phyloP scores from a whole-genome alignment of 2,113 vertebrate species.

The Hassar affinis region DNA sequence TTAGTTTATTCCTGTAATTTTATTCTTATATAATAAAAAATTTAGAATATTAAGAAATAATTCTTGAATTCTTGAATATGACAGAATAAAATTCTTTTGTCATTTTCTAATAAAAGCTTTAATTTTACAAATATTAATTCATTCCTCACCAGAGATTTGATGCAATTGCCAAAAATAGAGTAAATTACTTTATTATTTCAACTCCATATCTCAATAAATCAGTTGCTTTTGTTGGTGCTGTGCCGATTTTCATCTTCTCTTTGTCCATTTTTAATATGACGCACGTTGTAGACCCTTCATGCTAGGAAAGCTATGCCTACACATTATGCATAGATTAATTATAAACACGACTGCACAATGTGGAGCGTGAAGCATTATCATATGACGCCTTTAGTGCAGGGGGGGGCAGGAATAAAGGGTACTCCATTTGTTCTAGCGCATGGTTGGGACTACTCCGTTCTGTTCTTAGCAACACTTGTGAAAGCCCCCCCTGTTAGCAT shows the following conservation, averaged over 20 bases:
- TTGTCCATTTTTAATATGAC: not conserved
- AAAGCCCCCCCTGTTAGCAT: conserved; percentile 51
- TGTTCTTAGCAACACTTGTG: conserved; percentile 59
- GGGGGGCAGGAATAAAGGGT: conserved; percentile 41
- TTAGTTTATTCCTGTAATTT: not conserved
- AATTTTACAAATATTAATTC: not conserved
- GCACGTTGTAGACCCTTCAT: not conserved
- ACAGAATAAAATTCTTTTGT: not conserved
- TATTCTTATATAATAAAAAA: not conserved
- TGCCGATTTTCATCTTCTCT: not conserved
- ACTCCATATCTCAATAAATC: not conserved
- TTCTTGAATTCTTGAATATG: too few relatives aligned
- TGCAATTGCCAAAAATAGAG: not conserved
- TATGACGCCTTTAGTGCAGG: conserved; percentile 32
- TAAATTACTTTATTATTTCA: not conserved
- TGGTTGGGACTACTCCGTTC: conserved; percentile 57
- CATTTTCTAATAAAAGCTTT: not conserved
- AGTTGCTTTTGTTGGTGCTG: not conserved
- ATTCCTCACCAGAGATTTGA: not conserved
- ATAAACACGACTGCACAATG: conserved; percentile 32
- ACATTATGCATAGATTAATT: conserved; percentile 26
- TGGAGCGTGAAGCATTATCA: conserved; percentile 14
- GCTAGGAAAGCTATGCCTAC: not conserved
- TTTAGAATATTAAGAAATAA: not conserved
- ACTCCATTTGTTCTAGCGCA: conserved; percentile 52